phyloP scores from a whole-genome alignment of 2,888 invertebrate species.

The Athalia circularis region DNA sequence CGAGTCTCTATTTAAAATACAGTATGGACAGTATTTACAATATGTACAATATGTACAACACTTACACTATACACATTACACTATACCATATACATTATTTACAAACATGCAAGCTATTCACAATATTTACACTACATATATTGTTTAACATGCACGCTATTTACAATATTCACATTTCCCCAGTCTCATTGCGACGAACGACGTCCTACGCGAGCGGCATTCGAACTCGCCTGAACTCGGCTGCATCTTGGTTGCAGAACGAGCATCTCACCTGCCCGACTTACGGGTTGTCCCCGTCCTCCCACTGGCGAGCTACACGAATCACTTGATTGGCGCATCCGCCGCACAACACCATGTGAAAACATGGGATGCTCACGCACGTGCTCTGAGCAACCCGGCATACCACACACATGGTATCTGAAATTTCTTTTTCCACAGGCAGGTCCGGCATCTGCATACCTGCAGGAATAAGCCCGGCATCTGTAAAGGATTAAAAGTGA shows the following conservation, averaged over 20 bases:
- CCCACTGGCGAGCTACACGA: background rate
- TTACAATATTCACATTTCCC: too few species aligned
- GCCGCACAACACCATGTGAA: slow-evolving; percentile 1
- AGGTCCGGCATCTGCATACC: background rate
- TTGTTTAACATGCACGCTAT: too few species aligned
- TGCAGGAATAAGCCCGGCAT: too few species aligned
- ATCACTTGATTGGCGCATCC: background rate
- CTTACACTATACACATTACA: too few species aligned
- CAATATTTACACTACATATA: too few species aligned
- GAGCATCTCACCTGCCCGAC: background rate
- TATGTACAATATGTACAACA: too few species aligned
- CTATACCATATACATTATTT: too few species aligned
- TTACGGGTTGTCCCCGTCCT: background rate
- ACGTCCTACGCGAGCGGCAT: background rate
- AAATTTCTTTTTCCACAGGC: background rate
- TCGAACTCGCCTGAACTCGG: background rate
- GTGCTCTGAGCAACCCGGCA: background rate
- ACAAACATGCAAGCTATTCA: too few species aligned
- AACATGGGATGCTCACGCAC: background rate
- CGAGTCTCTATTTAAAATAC: too few species aligned
- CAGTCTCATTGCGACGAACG: too few species aligned
- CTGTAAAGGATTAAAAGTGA: too few species aligned
- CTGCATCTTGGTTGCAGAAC: background rate
- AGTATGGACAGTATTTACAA: too few species aligned
- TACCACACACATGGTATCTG: background rate